A percentile compares a stretch with the other conserved stretches of the same genome.
Conservation (phyloP, 1,140 invertebrate species). For the Samia ricini region DNA sequence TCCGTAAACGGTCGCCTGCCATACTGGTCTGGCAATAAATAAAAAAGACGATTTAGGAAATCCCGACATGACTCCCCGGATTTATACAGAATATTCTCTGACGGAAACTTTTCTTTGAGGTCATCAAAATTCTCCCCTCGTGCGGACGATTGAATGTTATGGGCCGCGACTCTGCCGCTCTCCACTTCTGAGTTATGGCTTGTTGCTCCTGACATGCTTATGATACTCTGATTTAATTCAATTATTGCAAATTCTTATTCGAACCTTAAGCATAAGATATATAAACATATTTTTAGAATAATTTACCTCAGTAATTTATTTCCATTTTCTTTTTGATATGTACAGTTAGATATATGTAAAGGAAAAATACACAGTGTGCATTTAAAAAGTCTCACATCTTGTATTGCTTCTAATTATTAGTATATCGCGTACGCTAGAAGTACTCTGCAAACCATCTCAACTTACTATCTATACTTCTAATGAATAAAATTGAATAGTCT, state of each 20-base stretch:
- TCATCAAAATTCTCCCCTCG: slow-evolving; percentile 71
- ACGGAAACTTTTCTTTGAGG: slow-evolving; percentile 62
- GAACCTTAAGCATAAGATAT: neutral
- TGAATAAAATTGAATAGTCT: too few species aligned
- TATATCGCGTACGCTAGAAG: too few species aligned
- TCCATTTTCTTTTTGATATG: too few species aligned
- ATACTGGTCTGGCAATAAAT: slow-evolving; percentile 60
- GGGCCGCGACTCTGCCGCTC: slow-evolving; percentile 57
- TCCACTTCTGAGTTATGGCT: slow-evolving; percentile 59
- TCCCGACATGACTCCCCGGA: slow-evolving; percentile 64
- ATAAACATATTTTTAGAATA: too few species aligned
- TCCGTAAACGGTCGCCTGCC: slow-evolving; percentile 46
- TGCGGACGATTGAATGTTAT: slow-evolving; percentile 72
- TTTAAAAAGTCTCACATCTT: too few species aligned
- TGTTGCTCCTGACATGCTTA: slow-evolving; percentile 47
- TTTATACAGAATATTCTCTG: slow-evolving; percentile 68
- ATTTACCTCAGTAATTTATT: too few species aligned
- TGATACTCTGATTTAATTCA: slow-evolving; percentile 48
- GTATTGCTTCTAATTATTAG: too few species aligned
- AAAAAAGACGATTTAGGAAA: slow-evolving; percentile 69
- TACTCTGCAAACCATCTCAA: too few species aligned
- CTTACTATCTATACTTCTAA: too few species aligned
- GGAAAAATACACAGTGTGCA: too few species aligned
- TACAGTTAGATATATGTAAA: too few species aligned
- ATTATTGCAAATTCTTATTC: slow-evolving; percentile 23